Conservation (phyloP, 1,140 invertebrate species). For the Diachasmimorpha longicaudata region DNA sequence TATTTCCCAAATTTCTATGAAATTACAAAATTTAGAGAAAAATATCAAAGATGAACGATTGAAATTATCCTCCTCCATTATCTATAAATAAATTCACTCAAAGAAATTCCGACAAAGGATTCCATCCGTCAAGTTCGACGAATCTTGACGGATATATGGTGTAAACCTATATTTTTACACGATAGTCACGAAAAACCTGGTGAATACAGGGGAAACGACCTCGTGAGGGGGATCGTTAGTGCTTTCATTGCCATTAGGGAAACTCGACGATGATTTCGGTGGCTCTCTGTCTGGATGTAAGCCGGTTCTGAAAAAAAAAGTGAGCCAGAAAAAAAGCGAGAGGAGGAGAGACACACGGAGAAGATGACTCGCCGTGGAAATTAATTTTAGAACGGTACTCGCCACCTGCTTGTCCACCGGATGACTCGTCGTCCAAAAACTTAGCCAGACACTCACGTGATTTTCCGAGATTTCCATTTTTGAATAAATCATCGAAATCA, state of each 20-base stretch:
- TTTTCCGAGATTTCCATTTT: slow-evolving; percentile 20
- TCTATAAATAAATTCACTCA: neutral
- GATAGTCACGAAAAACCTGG: neutral
- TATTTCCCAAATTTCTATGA: no score
- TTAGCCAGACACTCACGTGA: neutral
- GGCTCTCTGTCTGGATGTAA: neutral
- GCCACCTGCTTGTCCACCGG: slow-evolving; percentile 29
- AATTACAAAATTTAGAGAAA: no score
- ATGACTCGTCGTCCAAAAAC: slow-evolving; percentile 11
- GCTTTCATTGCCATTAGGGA: neutral
- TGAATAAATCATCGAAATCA: neutral
- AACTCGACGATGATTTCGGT: neutral
- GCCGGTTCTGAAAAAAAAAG: neutral
- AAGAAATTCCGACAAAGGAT: neutral
- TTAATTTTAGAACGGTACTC: slow-evolving; percentile 32
- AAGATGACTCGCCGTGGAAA: slow-evolving; percentile 14
- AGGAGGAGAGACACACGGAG: neutral
- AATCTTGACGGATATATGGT: neutral
- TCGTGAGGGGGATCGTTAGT: neutral
- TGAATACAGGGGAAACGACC: neutral
- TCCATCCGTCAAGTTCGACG: neutral
- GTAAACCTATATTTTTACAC: neutral
- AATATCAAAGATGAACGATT: no score
- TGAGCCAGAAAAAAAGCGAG: no score
- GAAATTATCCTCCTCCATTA: no score